Conservation (phyloP, 2,113 vertebrate species). For the Peromyscus maniculatus region DNA sequence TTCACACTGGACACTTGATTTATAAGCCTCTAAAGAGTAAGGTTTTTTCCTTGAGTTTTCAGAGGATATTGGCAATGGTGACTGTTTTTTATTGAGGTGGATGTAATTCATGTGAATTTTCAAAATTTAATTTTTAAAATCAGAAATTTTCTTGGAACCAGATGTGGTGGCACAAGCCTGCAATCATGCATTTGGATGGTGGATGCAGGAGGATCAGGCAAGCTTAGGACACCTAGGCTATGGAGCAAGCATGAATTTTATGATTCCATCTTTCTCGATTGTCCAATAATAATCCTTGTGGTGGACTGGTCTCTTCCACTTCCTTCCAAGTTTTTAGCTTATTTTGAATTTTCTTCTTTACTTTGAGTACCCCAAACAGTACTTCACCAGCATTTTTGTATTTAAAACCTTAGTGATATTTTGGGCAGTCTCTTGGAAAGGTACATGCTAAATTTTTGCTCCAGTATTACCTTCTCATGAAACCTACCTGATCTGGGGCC, state of each 20-base stretch:
- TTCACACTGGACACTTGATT: background rate
- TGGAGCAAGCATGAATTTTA: background rate
- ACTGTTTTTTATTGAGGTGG: background rate
- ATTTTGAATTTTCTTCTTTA: conserved; percentile 5
- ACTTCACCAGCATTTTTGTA: background rate
- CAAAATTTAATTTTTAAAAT: conserved; percentile 7
- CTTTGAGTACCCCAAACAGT: background rate
- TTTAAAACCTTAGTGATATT: conserved; percentile 18
- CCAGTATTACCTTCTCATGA: background rate
- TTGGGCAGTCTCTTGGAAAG: background rate
- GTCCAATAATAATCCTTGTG: background rate
- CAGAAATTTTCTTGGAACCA: background rate
- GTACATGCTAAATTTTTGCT: background rate
- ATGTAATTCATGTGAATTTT: background rate
- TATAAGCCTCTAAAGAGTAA: background rate
- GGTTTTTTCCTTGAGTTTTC: background rate
- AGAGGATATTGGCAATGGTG: background rate
- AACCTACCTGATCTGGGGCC: background rate
- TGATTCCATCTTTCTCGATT: background rate
- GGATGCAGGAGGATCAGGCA: background rate
- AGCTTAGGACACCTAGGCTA: background rate
- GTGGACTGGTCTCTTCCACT: background rate
- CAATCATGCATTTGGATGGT: background rate
- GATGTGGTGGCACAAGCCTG: background rate
- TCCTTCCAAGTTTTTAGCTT: conserved; percentile 3